phyloP scores from a whole-genome alignment of 2,888 invertebrate species.

The Marronus borbonicus region DNA sequence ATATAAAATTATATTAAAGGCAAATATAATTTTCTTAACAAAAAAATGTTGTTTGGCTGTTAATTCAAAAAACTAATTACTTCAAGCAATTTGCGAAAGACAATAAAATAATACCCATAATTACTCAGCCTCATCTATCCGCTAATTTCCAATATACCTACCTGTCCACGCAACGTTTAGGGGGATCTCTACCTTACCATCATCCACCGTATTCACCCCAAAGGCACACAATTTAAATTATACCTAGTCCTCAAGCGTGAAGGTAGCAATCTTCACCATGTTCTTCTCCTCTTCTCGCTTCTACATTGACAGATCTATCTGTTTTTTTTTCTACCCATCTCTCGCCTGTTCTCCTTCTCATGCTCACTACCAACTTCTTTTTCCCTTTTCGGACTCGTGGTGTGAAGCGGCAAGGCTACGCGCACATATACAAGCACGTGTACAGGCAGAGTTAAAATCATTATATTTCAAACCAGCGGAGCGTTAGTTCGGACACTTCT shows the following conservation, averaged over 20 bases:
- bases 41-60: too few relatives aligned
- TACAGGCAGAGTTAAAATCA: constrained; percentile 22
- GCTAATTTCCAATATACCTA: constrained; percentile 30
- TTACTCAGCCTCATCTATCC: constrained; percentile 8
- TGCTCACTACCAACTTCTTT: constrained; percentile 3
- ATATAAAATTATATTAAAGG: too few relatives aligned
- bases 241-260: constrained; percentile 30
- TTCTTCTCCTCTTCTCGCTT: constrained; percentile 7
- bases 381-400: constrained; percentile 31
- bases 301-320: neutral
- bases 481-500: constrained; percentile 43
- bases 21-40: too few relatives aligned
- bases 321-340: neutral
- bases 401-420: constrained; percentile 35
- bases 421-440: neutral
- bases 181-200: constrained; percentile 45
- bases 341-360: constrained; percentile 10
- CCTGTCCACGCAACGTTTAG: constrained; percentile 52
- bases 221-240: constrained; percentile 39
- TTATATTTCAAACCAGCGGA: constrained; percentile 43
- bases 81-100: neutral
- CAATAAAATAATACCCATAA: constrained; percentile 7
- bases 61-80: too few relatives aligned
- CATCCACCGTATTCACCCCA: constrained; percentile 9
- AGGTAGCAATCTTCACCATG: neutral